Base-by-base conservation (phyloP, 2,888 invertebrate species). In the Rugalucina vietnamica region DNA sequence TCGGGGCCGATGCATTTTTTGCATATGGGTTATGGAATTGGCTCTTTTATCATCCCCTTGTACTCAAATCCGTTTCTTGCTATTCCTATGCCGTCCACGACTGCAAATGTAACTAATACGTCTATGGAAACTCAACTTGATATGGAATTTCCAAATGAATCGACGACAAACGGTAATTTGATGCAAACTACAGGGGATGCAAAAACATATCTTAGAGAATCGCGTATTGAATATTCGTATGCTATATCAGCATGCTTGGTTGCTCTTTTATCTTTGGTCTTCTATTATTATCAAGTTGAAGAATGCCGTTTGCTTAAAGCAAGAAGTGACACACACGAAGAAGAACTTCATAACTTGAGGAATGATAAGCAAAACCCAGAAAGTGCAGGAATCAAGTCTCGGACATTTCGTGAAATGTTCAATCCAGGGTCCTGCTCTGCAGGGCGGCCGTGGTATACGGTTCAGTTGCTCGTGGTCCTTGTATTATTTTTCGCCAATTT, bases 1-100 rank as follows among this genome's bases (percentile, higher is more conserved):
- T 76, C 91, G 18, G 78, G 83, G 2, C 91, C 91, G 10, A 72
- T 91, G 54, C 86, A 91, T 73, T 65, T 82, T 10, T 78, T 91
- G 10, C 91, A 91, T 69, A 87, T 89, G 36, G 91, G 91, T n/a
- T 91, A 88, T 65, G 91, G 91, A 0, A 54, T 91, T n/a, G 91
- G 91, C 14, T 88, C 90, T 34, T 81, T 90, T 10, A 78, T 91
- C 27, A 86, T 83, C 14, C 90, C 90, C 27, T 88, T 86, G 60
- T 73, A 90, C 36, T 89, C 88, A 1, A 83, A 82, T 32, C 90
- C 91, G 0, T 91, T 90, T 74, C 81, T 91, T n/a, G 85, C 85
- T 34, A 76, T 76, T 5, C 49, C 73, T 4, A 76, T 54, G 29
- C 78, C 76, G 34, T 21, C 3, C n/a, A n/a, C n/a, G n/a, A n/a